Percentiles rank a stretch among this genome's conserved stretches.
Conservation (phyloP, 2,797 vertebrate genomes). For the Salarias fasciatus region DNA sequence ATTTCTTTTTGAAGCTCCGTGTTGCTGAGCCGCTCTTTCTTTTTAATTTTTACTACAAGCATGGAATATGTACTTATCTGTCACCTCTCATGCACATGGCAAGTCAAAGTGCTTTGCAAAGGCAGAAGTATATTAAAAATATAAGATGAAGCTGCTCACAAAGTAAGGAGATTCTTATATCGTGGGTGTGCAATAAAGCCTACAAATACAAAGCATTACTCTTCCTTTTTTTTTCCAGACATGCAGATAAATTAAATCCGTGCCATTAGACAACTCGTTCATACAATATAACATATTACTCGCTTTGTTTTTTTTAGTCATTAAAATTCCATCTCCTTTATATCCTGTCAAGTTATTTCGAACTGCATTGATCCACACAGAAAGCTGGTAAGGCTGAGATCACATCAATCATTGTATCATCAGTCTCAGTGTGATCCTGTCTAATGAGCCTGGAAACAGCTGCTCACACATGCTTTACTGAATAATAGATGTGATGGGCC, state of each 20-base stretch:
- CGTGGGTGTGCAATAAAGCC: neutral
- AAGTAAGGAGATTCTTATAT: too few species aligned
- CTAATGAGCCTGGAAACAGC: constrained; percentile 76
- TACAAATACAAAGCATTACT: neutral
- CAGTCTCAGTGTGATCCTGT: constrained; percentile 55
- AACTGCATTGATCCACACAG: constrained; percentile 48
- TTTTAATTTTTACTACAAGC: too few species aligned
- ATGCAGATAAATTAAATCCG: neutral
- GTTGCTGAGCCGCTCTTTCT: too few species aligned
- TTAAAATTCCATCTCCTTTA: constrained; percentile 18
- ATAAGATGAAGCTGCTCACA: too few species aligned
- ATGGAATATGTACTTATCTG: too few species aligned
- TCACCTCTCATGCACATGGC: too few species aligned
- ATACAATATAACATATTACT: neutral
- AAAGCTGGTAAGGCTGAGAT: constrained; percentile 44
- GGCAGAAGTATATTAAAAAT: too few species aligned
- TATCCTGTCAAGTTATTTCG: constrained; percentile 15
- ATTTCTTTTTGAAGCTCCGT: too few species aligned
- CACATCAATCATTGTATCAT: constrained; percentile 64
- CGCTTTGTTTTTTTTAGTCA: constrained; percentile 15
- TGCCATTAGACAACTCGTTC: neutral
- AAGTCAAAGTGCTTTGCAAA: too few species aligned
- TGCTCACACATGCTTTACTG: constrained; percentile 68
- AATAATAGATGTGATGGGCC: constrained; percentile 71
- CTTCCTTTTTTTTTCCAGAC: neutral